Base-by-base conservation (phyloP, 92 coral and sea anemone species). In the Montipora capitata region DNA sequence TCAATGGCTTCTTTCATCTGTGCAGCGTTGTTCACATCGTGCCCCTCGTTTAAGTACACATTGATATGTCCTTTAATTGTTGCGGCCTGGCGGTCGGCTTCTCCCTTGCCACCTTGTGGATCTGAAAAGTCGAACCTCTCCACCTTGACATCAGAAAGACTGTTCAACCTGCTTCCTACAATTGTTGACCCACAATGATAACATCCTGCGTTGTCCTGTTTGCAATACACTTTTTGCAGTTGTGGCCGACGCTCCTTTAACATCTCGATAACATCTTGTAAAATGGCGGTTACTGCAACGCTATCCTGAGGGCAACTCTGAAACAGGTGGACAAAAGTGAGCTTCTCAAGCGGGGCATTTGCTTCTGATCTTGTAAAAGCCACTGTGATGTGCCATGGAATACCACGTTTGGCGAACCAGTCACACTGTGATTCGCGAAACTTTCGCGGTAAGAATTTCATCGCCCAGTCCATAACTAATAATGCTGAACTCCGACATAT, bases 121-220 rank as follows among this genome's bases (percentile, higher is more conserved):
- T n/a, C n/a, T n/a, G n/a, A n/a, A n/a, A n/a, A n/a, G n/a, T n/a
- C n/a, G n/a, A n/a, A n/a, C n/a, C n/a, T n/a, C n/a, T n/a, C n/a
- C n/a, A n/a, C n/a, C n/a, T n/a, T n/a, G n/a, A n/a, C n/a, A n/a
- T n/a, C n/a, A 20, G 27, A 20, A 20, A 20, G 27, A 20, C 27
- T 20, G 27, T 20, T 20, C 27, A 20, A 20, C 27, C 27, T 20
- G 27, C 27, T 20, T 20, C 27, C 74, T 18, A 85, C 82, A 85
- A 75, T 75, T 0, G 77, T 66, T 27, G 63, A 49, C 4, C 90
- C 72, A 40, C 79, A 76, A 69, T 86, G 85, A 27, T 86, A 86
- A 14, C 90, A 86, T 56, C 90, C 90, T 1, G 84, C 90, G 56
- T 86, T 86, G 78, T 86, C 90, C 16, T 86, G 90, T 86, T 86